phyloP scores from a whole-genome alignment of 2,797 vertebrate species.

The Sparidentex hasta region DNA sequence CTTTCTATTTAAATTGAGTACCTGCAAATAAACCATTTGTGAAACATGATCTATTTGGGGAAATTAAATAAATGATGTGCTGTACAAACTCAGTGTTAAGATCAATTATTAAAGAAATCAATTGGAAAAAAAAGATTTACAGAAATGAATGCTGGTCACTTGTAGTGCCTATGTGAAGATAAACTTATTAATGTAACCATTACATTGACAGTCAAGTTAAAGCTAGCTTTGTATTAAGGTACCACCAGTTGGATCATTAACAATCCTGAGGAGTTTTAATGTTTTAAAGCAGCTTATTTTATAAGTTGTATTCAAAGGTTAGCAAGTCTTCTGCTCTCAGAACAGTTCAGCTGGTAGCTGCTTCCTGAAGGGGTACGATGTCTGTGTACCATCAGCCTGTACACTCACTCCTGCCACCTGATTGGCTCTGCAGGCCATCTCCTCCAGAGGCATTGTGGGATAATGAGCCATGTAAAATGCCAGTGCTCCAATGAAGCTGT shows the following conservation, averaged over 20 bases:
- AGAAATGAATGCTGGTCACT: neutral
- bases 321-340: constrained; percentile 41
- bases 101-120: neutral
- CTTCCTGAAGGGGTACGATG: constrained; percentile 90
- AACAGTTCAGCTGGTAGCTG: constrained; percentile 91
- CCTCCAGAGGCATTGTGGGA: constrained; percentile 89
- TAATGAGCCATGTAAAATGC: constrained; percentile 94
- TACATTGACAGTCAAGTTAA: neutral
- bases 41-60: neutral
- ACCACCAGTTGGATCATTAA: neutral
- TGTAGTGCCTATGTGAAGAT: no score
- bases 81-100: neutral
- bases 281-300: neutral
- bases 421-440: constrained; percentile 93
- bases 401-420: constrained; percentile 90
- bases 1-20: neutral
- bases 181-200: neutral
- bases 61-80: constrained; percentile 1
- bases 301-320: neutral
- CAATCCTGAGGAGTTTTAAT: neutral
- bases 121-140: neutral
- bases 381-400: constrained; percentile 91
- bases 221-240: neutral
- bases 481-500: constrained; percentile 96
- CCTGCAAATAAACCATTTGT: neutral